Evolutionary conservation across 2,888 invertebrate species (phyloP).

Genomic region (Sturmia bella): DNA sequence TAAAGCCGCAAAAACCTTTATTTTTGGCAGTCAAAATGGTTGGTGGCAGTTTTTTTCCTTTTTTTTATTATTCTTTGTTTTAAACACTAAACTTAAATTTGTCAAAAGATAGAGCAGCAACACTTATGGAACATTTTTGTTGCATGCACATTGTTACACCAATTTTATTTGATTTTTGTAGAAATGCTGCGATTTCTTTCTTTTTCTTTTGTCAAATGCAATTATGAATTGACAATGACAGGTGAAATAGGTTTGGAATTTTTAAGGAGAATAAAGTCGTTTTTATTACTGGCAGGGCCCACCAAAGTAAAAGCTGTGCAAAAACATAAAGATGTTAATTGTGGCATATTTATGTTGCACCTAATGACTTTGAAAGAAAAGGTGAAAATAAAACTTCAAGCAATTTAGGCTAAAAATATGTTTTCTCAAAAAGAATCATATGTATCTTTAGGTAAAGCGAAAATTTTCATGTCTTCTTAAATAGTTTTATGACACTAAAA

Average conservation of each 20-base stretch:
- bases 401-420: no score
- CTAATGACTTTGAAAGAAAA: not conserved
- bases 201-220: not conserved
- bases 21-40: not conserved
- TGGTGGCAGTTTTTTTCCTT: slow-evolving; percentile 38
- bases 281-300: slow-evolving; percentile 27
- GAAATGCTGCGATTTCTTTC: no score
- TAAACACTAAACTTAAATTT: slow-evolving; percentile 20
- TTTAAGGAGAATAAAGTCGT: slow-evolving; percentile 9
- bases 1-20: slow-evolving; percentile 28
- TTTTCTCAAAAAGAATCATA: no score
- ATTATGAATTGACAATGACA: slow-evolving; percentile 61
- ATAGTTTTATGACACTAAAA: no score
- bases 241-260: slow-evolving; percentile 57
- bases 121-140: not conserved
- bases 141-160: slow-evolving; percentile 14
- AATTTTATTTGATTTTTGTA: not conserved
- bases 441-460: no score
- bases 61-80: not conserved
- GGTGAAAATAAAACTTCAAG: no score
- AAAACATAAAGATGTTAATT: not conserved
- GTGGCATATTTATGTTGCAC: not conserved
- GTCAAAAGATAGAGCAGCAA: slow-evolving; percentile 3
- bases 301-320: slow-evolving; percentile 27
- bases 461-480: no score